Base-by-base conservation (phyloP, 2,797 vertebrate genomes). In the Perodicticus potto region DNA sequence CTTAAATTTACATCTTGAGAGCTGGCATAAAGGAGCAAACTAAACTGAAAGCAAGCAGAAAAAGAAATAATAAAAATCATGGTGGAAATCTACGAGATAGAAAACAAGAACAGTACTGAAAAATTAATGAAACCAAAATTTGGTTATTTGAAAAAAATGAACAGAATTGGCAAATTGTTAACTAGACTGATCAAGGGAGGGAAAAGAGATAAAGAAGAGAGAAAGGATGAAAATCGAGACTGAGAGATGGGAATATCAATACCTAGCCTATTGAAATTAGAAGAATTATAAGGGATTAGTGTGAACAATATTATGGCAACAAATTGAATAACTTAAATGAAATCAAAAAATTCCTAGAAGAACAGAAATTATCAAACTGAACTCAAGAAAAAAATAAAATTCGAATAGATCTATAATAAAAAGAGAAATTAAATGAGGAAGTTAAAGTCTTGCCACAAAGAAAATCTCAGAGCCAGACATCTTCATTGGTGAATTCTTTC, bases 51-150 rank as follows among this genome's bases (percentile, higher is more conserved):
- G 49, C 14, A 93, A 49, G 29, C 1, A 83, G 7, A 83, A 94
- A 83, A 93, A 37, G 27, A 96, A 85, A 82, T 29, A 37, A 94
- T 73, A 78, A 73, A 95, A 86, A 55, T 85, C 27, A 43, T 25
- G 84, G 11, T 84, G 27, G 2, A 69, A n/a, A 87, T 72, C 45
- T 78, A 34, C 25, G 34, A 91, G 63, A 84, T 23, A 82, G 27
- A 78, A 93, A 92, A 69, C 22, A 69, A 89, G 74, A 88, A 45
- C 63, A 78, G 55, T 23, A 37, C 19, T n/a, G 9, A 96, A 76
- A 94, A 87, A 63, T 65, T 19, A 65, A 72, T 59, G 11, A 80
- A 74, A 76, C 12, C 3, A 81, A 81, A 93, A 74, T 4, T 43
- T 53, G 29, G 7, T 74, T 96, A 25, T 87, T 57, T 81, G 67